Base-by-base conservation (phyloP, 2,113 vertebrate species). In the Xyrauchen texanus region DNA sequence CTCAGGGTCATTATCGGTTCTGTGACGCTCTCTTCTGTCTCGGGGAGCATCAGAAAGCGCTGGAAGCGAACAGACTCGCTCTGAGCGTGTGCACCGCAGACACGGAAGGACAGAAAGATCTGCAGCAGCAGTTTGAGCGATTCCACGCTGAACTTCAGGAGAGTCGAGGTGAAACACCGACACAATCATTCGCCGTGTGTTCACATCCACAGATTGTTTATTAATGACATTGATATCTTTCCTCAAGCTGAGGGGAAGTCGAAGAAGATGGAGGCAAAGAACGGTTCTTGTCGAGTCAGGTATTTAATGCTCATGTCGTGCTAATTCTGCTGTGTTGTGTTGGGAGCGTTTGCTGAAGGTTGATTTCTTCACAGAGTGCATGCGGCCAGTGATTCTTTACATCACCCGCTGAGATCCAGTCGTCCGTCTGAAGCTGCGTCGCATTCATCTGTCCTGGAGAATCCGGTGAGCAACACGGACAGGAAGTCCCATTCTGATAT, bases 1-100 rank as follows among this genome's bases (percentile, higher is more conserved):
- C 7, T 75, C 84, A 99, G 98, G 98, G 96, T 79, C 98, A 99
- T 83, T 94, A 98, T 75, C 95, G 95, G 46, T 98, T 91, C 86
- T 97, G 95, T 85, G 96, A 96, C 85, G 96, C 96, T 0, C 86
- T 98, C 70, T 94, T 91, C 21, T 84, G 72, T 62, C 63, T 97
- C 82, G 95, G 94, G 4, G 88, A 94, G 47, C 55, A 87, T 0
- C 72, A 88, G 16, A 88, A 86, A 85, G 97, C 97, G 6, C 58
- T 97, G 7, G 81, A 90, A 76, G 93, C 94, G 45, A 98, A 98
- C 78, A 1, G 21, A 1, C 89, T 68, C 45, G 97, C 94, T 61
- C 94, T 90, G 81, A 74, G 46, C 0, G 81, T 94, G 0, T 98
- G 96, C 88, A 87, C 9, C 46, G 12, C 83, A 0, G 86, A 87